Evolutionary conservation across 2,888 invertebrate species (phyloP).

Genomic region (Hirtodrosophila confusa): DNA sequence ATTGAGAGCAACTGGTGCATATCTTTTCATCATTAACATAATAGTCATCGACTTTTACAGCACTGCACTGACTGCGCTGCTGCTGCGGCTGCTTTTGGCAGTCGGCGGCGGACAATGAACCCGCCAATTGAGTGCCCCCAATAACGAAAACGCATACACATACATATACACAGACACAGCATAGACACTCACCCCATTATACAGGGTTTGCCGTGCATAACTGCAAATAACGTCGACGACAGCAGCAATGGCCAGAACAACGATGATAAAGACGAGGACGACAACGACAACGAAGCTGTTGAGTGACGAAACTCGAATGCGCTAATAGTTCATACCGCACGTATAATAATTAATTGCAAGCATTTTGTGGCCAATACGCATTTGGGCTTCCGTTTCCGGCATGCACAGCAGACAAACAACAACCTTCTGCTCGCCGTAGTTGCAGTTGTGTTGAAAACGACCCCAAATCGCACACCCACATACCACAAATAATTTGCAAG

Average conservation of each 20-base stretch:
- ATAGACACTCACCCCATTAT: background rate
- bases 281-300: slow-evolving; percentile 35
- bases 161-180: background rate
- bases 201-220: slow-evolving; percentile 15
- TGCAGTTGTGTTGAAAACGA: background rate
- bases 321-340: slow-evolving; percentile 24
- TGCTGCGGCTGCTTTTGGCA: slow-evolving; percentile 28
- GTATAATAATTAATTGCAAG: slow-evolving; percentile 9
- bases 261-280: slow-evolving; percentile 14
- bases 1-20: slow-evolving; percentile 50
- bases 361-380: slow-evolving; percentile 25
- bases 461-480: background rate
- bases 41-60: slow-evolving; percentile 14
- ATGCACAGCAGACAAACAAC: slow-evolving; percentile 27
- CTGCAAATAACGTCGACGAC: slow-evolving; percentile 2
- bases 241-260: slow-evolving; percentile 10
- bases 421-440: slow-evolving; percentile 4
- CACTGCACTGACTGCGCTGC: slow-evolving; percentile 19
- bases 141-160: slow-evolving; percentile 6
- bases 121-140: slow-evolving; percentile 18
- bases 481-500: background rate
- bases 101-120: slow-evolving; percentile 59
- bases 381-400: slow-evolving; percentile 43
- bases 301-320: slow-evolving; percentile 14
- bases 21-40: slow-evolving; percentile 23